Base-by-base conservation (phyloP, 2,113 vertebrate genomes). In the Australoheros scitulus region DNA sequence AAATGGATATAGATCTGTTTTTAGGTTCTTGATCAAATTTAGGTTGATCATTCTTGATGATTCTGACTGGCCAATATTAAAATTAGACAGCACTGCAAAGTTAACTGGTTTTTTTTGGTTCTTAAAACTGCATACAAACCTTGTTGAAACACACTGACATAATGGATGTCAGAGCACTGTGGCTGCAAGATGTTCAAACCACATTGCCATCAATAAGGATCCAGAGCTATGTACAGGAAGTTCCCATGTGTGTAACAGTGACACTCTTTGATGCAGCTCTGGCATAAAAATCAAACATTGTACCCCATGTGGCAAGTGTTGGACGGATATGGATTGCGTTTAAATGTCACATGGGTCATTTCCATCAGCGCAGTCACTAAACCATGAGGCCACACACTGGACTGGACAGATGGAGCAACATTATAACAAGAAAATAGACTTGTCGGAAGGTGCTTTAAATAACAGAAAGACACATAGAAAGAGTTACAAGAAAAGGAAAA, bases 391-490 rank as follows among this genome's bases (percentile, higher is more conserved):
- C 61, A 59, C 74, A 68, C 83, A 76, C 84, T 83, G 65, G 59
- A 83, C 10, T 24, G 61, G 50, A 63, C 79, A 85, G 86, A 90
- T 81, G 86, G 84, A 82, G 61, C 7, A 20, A 17, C 1, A 32
- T 84, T 74, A 89, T 20, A 32, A 56, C 43, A 24, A 34, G 11
- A 43, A 52, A 34, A 52, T 1, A 22, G 80, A 43, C 43, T 41
- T 57, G 34, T 14, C 14, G 64, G 70, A 34, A n/a, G 47, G 17
- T 20, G 17, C 2, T 32, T 20, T 8, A 55, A 56, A 38, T 36
- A 64, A 6, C 14, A 55, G 43, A 64, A 22, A 36, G 41, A 78
- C 18, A 18, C 0, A 14, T 17, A n/a, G 24, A 47, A 26, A 77
- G 11, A 47, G 24, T 29, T 68, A 11, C 15, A 68, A 68, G 75